Conservation (phyloP, 1,140 invertebrate genomes). For the Dendrolimus punctatus region DNA sequence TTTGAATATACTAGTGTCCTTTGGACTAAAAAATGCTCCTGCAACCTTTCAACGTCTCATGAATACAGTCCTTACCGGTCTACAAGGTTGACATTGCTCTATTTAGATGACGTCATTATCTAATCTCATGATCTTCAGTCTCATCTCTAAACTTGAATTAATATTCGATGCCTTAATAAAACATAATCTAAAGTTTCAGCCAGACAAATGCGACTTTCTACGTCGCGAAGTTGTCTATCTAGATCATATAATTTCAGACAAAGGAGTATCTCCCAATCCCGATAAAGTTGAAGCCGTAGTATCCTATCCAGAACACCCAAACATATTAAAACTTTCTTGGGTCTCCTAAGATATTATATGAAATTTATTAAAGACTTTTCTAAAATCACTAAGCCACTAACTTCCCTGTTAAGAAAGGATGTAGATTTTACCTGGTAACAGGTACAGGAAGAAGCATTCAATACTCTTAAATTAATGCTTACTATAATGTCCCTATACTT, state of each 20-base stretch:
- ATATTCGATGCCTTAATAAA: conserved; percentile 36
- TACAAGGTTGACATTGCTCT: too few species aligned
- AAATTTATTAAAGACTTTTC: too few species aligned
- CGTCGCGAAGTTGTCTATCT: conserved; percentile 8
- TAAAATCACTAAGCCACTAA: too few species aligned
- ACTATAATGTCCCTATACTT: too few species aligned
- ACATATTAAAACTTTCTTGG: conserved; percentile 5
- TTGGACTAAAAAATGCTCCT: too few species aligned
- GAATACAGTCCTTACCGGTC: too few species aligned
- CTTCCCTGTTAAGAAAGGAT: too few species aligned
- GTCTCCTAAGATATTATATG: background rate
- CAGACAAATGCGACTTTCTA: conserved; percentile 19
- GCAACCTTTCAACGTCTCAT: too few species aligned
- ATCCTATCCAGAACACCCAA: conserved; percentile 4
- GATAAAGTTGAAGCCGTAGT: conserved; percentile 3
- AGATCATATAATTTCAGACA: conserved; percentile 9
- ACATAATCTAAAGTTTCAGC: conserved; percentile 47
- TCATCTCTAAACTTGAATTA: conserved; percentile 34
- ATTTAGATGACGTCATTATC: conserved; percentile 66
- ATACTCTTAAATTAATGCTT: too few species aligned
- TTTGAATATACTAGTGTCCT: too few species aligned
- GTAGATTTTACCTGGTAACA: too few species aligned
- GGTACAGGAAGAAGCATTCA: too few species aligned
- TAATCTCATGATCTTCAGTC: conserved; percentile 36
- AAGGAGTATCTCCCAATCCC: conserved; percentile 5